These are phyloP conservation scores for Sebastes cheni DNA, from an alignment of 2,797 vertebrate species.

Conservation along the genomic window DNA sequence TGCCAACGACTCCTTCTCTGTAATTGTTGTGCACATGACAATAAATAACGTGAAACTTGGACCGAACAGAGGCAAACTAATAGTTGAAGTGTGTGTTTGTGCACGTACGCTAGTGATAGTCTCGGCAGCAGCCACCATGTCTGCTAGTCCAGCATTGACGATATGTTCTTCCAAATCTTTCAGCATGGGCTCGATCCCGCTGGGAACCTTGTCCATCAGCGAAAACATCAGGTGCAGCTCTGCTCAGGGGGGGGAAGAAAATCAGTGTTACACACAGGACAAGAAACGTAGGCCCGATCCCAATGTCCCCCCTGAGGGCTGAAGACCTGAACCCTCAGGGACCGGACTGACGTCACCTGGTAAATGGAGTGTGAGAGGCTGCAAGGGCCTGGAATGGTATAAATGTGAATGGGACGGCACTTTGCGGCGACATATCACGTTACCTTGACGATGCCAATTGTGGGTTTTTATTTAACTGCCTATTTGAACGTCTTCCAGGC, in stretches of 20 bases:
- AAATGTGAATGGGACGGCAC: no score
- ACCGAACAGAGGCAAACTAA: neutral
- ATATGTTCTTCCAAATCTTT: constrained; percentile 98
- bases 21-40: neutral
- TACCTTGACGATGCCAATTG: no score
- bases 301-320: no score
- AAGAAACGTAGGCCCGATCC: neutral
- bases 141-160: constrained; percentile 93
- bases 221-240: constrained; percentile 98
- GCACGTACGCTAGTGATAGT: constrained; percentile 95
- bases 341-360: no score
- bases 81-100: neutral
- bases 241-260: constrained; percentile 61
- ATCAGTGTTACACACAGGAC: neutral
- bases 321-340: no score
- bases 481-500: no score
- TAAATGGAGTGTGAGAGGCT: no score
- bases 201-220: constrained; percentile 97
- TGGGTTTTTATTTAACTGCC: no score
- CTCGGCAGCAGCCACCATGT: constrained; percentile 97
- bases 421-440: no score
- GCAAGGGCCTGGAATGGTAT: no score
- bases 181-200: constrained; percentile 96
- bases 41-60: neutral
- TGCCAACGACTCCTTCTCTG: neutral